Base-by-base conservation (phyloP, 1,140 invertebrate genomes). In the Apis dorsata region DNA sequence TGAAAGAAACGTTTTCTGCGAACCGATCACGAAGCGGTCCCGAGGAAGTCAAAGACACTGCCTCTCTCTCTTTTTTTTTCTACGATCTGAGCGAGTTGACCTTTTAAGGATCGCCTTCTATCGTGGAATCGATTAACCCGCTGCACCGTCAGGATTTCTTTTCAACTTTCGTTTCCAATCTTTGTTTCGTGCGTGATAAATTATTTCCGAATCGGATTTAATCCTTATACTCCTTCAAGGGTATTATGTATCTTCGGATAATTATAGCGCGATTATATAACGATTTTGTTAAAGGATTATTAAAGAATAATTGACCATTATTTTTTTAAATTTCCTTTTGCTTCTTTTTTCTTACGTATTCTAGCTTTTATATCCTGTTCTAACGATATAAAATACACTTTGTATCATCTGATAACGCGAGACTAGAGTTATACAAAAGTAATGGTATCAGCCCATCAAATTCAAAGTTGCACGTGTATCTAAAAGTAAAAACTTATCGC, bases 111-210 rank as follows among this genome's bases (percentile, higher is more conserved):
- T 34, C 71, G 71, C 53, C 21, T 21, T 72, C n/a, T 17, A n/a
- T 21, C 28, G 19, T 17, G 70, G 24, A 72, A 72, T 72, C 70
- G 70, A 72, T 72, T 72, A 55, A 72, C 53, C 70, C 21, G 57
- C 11, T 72, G 17, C 49, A 53, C 69, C n/a, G n/a, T 19, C 21
- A 15, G 9, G 7, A 11, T 13, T 7, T 71, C 28, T 53, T 28
- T 7, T 9, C 9, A 12, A n/a, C 55, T 24, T 28, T 24, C 10
- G 49, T 65, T 7, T 65, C 15, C 13, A 5, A 65, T n/a, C 7
- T 44, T 68, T 68, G 10, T 44, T 28, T 19, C 15, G 17, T 44
- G 19, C 34, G 49, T 24, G 13, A 70, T n/a, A 21, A 21, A 70
- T 70, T 70, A 70, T 13, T 15, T 17, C 7, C 68, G 7, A 70